phyloP scores from a whole-genome alignment of 2,888 invertebrate species.

The Choristoneura rosaceana region DNA sequence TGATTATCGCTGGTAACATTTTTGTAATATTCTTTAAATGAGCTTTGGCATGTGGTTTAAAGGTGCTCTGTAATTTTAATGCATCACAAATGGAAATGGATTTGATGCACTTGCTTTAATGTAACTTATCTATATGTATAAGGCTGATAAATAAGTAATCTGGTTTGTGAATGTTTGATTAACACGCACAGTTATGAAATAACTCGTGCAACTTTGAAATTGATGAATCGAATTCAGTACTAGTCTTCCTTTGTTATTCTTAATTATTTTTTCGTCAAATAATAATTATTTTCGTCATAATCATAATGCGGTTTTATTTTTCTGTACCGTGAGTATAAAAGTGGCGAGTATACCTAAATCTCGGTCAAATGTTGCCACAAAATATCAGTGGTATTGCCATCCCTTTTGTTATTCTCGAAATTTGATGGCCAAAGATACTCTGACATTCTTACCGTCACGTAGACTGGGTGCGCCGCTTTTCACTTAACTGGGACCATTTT shows the following conservation, averaged over 20 bases:
- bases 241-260: slow-evolving; percentile 36
- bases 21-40: not conserved
- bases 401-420: no score
- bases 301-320: not conserved
- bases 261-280: slow-evolving; percentile 13
- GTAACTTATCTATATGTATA: slow-evolving; percentile 9
- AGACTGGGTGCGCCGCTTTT: no score
- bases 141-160: slow-evolving; percentile 27
- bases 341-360: no score
- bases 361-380: no score
- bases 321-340: no score
- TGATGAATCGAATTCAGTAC: slow-evolving; percentile 32
- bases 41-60: not conserved
- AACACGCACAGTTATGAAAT: slow-evolving; percentile 17
- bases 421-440: no score
- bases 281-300: slow-evolving; percentile 25
- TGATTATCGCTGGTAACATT: not conserved
- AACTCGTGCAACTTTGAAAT: slow-evolving; percentile 18
- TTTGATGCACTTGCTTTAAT: no score
- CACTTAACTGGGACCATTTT: no score
- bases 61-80: not conserved
- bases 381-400: no score
- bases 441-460: no score
- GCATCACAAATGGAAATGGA: not conserved
- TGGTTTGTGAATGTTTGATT: slow-evolving; percentile 3